phyloP scores from a whole-genome alignment of 2,797 vertebrate genomes.

The Chrosomus eos region DNA sequence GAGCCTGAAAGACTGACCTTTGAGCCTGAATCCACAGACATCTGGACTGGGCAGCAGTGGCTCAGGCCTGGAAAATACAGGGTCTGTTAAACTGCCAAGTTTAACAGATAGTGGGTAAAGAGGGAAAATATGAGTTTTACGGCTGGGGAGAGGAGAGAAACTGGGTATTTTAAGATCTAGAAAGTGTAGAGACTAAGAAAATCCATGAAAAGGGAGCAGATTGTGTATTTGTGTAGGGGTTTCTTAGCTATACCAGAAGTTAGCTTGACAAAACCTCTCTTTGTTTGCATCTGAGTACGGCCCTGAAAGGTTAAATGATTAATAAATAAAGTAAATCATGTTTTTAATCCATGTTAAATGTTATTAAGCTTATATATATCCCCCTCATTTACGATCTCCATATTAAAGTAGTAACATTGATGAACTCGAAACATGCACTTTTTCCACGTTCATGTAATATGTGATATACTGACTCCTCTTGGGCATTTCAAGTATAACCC shows the following conservation, averaged over 20 bases:
- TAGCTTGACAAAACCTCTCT: not conserved
- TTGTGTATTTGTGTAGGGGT: not conserved
- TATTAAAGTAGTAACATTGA: too few species aligned
- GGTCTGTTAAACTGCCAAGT: constrained; percentile 16
- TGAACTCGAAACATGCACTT: not conserved
- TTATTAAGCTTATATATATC: not conserved
- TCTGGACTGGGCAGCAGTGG: not conserved
- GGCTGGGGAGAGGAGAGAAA: not conserved
- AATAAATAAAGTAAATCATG: not conserved
- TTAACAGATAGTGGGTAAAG: not conserved
- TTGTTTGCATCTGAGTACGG: not conserved
- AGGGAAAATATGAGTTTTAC: not conserved
- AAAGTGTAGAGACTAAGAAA: not conserved
- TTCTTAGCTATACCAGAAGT: not conserved
- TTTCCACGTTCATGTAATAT: not conserved
- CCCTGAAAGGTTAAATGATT: not conserved
- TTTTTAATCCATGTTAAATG: not conserved
- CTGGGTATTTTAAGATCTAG: not conserved
- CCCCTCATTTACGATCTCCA: not conserved
- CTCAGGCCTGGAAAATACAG: constrained; percentile 8
- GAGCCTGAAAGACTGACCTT: not conserved
- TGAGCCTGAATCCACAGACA: constrained; percentile 15
- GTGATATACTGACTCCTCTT: constrained; percentile 52
- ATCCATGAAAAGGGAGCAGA: not conserved
- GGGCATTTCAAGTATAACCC: constrained; percentile 31